A percentile compares a stretch with the other conserved stretches of the same genome.
Evolutionary conservation across 2,797 vertebrate genomes (phyloP).

Genomic region (Sebastes iracundus): DNA sequence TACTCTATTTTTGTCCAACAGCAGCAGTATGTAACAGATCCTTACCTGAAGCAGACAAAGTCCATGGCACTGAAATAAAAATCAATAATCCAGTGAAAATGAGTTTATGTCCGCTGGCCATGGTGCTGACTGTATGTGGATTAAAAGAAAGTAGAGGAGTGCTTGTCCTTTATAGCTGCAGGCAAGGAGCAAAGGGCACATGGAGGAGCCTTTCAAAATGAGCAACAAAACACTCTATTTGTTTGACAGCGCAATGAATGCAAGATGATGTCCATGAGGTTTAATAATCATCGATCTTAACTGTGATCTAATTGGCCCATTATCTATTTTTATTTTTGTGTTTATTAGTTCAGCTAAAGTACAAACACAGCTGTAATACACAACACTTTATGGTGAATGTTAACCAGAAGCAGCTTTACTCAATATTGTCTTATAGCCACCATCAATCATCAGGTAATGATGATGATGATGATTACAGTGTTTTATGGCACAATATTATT

Average conservation of each 20-base stretch:
- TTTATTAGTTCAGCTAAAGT: neutral
- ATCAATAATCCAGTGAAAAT: conserved; percentile 68
- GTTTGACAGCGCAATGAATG: neutral
- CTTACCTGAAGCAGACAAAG: conserved; percentile 72
- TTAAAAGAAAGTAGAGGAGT: neutral
- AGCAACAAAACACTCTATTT: neutral
- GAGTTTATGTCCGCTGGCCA: conserved; percentile 47
- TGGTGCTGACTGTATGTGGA: conserved; percentile 24
- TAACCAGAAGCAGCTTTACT: neutral
- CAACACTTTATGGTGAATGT: neutral
- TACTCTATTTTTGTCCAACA: neutral
- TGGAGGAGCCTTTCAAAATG: neutral
- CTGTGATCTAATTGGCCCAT: neutral
- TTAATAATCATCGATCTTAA: conserved; percentile 7
- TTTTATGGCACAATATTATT: neutral
- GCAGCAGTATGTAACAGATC: neutral
- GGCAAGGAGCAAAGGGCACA: conserved; percentile 74
- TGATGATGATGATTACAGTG: neutral
- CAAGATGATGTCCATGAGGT: neutral
- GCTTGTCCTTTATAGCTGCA: conserved; percentile 40
- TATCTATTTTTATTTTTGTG: neutral
- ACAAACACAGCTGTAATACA: neutral
- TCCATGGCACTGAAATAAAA: conserved; percentile 55
- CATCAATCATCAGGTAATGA: neutral
- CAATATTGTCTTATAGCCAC: neutral